Evolutionary conservation across 37 sponge, comb jelly and placozoan species (phyloP).

Genomic region (Agelas oroides): DNA sequence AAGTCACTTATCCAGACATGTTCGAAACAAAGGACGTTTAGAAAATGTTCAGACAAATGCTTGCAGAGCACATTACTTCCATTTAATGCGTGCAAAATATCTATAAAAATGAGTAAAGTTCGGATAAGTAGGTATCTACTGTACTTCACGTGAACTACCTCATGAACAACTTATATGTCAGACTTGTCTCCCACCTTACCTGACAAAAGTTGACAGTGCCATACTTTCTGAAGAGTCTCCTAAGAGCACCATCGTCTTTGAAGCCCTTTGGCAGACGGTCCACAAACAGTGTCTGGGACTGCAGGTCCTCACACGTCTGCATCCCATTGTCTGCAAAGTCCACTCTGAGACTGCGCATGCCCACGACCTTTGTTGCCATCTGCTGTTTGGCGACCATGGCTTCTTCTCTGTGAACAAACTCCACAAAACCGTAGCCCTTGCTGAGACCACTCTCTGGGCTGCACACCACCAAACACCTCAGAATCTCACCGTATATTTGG

Average conservation of each 20-base stretch:
- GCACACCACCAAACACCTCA: constrained; percentile 62
- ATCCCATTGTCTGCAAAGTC: constrained; percentile 78
- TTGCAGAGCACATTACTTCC: too few relatives aligned
- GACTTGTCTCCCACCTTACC: constrained; percentile 34
- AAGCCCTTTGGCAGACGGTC: constrained; percentile 79
- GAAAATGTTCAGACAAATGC: too few relatives aligned
- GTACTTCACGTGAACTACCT: neutral
- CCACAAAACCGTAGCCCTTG: constrained; percentile 85
- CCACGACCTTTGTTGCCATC: constrained; percentile 65
- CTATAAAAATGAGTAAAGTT: too few relatives aligned
- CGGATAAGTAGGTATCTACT: too few relatives aligned
- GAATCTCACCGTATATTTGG: constrained; percentile 55
- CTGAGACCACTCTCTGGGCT: constrained; percentile 42
- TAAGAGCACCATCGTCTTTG: constrained; percentile 35
- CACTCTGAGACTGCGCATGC: constrained; percentile 68
- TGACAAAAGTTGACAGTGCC: constrained; percentile 84
- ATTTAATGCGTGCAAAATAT: too few relatives aligned
- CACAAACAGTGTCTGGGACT: constrained; percentile 79
- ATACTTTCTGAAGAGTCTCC: constrained; percentile 44
- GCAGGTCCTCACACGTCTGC: constrained; percentile 66
- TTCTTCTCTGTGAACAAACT: constrained; percentile 55
- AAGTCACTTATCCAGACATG: too few relatives aligned
- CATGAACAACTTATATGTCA: neutral
- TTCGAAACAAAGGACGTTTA: too few relatives aligned
- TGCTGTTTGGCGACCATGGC: constrained; percentile 66